Conservation (phyloP, 2,888 invertebrate species). For the Diogma glabrata region DNA sequence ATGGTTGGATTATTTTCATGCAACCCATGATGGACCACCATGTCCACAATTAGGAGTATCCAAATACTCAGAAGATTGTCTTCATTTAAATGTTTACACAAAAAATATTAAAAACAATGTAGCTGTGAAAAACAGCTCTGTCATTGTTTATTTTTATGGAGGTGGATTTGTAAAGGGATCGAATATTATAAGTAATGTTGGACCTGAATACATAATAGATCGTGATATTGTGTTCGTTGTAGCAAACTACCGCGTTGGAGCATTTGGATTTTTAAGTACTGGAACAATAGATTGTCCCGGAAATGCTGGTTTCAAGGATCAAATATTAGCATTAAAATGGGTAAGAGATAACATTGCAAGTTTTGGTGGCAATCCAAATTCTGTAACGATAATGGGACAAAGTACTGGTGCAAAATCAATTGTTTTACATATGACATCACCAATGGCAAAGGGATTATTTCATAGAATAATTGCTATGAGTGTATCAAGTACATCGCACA, state of each 20-base stretch:
- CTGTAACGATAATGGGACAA: conserved; percentile 52
- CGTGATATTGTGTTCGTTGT: conserved; percentile 52
- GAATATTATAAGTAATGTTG: conserved; percentile 39
- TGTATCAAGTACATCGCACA: conserved; percentile 43
- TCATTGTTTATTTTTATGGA: conserved; percentile 53
- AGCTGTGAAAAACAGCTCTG: conserved; percentile 35
- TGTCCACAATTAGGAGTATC: conserved; percentile 37
- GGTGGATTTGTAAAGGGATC: conserved; percentile 50
- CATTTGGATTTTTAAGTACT: conserved; percentile 47
- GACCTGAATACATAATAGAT: conserved; percentile 35
- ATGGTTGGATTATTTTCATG: conserved; percentile 39
- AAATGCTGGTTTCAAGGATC: conserved; percentile 59
- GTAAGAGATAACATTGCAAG: conserved; percentile 47
- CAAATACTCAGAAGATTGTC: not conserved
- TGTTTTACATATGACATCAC: conserved; percentile 46
- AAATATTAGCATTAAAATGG: conserved; percentile 54
- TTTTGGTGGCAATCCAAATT: conserved; percentile 54
- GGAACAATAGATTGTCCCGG: conserved; percentile 53
- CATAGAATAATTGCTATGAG: conserved; percentile 58
- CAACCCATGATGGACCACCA: conserved; percentile 42
- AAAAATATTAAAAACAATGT: conserved; percentile 17
- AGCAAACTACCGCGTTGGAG: conserved; percentile 46
- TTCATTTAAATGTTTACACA: conserved; percentile 44
- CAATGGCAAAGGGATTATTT: conserved; percentile 55
- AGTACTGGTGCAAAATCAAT: conserved; percentile 41